Conservation (phyloP, 2,888 invertebrate genomes). For the Chalcis sispes region DNA sequence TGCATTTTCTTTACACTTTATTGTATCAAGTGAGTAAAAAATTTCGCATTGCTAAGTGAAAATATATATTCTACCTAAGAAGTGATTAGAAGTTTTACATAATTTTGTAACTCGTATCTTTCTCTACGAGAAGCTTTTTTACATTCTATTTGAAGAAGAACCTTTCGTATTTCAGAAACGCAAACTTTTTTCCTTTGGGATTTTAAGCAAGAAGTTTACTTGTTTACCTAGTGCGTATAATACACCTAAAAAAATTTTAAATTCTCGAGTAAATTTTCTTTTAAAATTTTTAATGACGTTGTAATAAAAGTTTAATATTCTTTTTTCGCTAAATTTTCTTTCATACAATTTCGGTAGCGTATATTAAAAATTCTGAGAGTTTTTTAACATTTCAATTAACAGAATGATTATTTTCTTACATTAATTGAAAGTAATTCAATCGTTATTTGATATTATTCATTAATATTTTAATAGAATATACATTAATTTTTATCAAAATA, state of each 20-base stretch:
- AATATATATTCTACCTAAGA: slow-evolving; percentile 13
- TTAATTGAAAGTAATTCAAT: too few species aligned
- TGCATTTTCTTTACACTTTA: not conserved
- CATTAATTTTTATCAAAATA: too few species aligned
- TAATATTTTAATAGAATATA: too few species aligned
- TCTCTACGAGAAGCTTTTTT: slow-evolving; percentile 54
- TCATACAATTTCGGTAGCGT: too few species aligned
- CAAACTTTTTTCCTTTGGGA: slow-evolving; percentile 41
- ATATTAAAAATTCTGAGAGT: too few species aligned
- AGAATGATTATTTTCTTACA: too few species aligned
- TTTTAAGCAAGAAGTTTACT: slow-evolving; percentile 30
- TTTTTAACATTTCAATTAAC: too few species aligned
- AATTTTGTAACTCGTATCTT: slow-evolving; percentile 54
- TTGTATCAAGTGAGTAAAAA: slow-evolving; percentile 8
- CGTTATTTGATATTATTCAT: too few species aligned
- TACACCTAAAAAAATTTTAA: not conserved
- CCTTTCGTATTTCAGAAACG: not conserved
- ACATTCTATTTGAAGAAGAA: slow-evolving; percentile 53
- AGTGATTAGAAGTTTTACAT: slow-evolving; percentile 44
- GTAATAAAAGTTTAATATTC: too few species aligned
- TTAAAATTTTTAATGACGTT: too few species aligned
- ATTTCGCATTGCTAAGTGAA: slow-evolving; percentile 23
- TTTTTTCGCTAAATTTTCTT: too few species aligned
- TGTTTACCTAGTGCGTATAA: not conserved
- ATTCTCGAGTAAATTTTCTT: not conserved